phyloP scores from a whole-genome alignment of 92 coral and sea anemone species.

The Parazoanthus darwini region DNA sequence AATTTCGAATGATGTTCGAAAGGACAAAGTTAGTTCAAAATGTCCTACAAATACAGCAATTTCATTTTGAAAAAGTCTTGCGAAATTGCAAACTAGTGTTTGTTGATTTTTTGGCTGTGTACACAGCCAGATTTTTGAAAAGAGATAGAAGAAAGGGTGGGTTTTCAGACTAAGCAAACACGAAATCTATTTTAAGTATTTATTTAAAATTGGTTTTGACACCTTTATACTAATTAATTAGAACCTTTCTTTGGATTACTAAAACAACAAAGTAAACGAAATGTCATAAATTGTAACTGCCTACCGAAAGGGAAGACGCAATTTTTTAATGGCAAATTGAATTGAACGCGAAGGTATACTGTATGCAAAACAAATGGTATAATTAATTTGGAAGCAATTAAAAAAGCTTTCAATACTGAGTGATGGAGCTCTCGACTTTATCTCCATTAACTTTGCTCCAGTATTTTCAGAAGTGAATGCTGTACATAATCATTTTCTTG shows the following conservation, averaged over 20 bases:
- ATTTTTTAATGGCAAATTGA: neutral
- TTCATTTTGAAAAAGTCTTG: neutral
- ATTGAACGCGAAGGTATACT: neutral
- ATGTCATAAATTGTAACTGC: neutral
- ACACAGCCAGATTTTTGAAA: too few species aligned
- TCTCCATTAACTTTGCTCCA: neutral
- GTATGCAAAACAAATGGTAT: neutral
- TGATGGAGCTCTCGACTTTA: neutral
- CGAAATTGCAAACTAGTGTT: neutral
- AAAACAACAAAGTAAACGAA: neutral
- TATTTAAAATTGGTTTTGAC: slow-evolving; percentile 2
- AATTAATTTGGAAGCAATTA: slow-evolving; percentile 16
- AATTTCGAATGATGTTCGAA: too few species aligned
- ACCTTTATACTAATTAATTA: neutral
- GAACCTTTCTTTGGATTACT: neutral
- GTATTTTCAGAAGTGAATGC: neutral
- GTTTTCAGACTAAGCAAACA: neutral
- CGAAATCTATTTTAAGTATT: neutral
- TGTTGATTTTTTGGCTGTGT: neutral
- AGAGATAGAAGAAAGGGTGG: neutral
- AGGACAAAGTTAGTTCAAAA: too few species aligned
- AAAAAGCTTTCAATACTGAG: neutral
- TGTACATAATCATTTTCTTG: too few species aligned
- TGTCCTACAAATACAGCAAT: neutral
- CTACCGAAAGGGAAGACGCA: neutral